phyloP scores from a whole-genome alignment of 2,113 vertebrate species.

The Triplophysa siluroides region DNA sequence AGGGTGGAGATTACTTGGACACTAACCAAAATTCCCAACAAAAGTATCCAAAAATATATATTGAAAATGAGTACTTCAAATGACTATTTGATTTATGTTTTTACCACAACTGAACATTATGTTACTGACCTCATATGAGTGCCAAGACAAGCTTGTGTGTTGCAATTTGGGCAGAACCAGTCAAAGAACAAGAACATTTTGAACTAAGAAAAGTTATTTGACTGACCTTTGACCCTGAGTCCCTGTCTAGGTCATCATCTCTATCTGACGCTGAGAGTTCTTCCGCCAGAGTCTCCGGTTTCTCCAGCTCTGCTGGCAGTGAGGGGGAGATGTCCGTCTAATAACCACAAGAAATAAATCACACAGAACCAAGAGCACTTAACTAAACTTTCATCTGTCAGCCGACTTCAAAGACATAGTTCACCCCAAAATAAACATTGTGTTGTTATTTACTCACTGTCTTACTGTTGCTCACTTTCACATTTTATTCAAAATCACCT shows the following conservation, averaged over 20 bases:
- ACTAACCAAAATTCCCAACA: too few relatives aligned
- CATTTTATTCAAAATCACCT: too few relatives aligned
- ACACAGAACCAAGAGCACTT: neutral
- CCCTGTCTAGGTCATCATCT: slow-evolving; percentile 67
- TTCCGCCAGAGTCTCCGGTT: slow-evolving; percentile 38
- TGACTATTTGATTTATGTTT: too few relatives aligned
- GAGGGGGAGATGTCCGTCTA: slow-evolving; percentile 5
- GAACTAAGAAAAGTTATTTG: neutral
- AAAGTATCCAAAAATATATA: too few relatives aligned
- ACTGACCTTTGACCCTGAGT: slow-evolving; percentile 68
- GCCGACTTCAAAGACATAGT: neutral
- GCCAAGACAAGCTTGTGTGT: neutral
- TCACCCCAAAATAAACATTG: too few relatives aligned
- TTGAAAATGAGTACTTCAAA: too few relatives aligned
- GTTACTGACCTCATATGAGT: neutral
- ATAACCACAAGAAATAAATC: slow-evolving; percentile 49
- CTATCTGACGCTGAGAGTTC: slow-evolving; percentile 41
- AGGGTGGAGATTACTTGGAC: too few relatives aligned
- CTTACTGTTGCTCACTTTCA: too few relatives aligned
- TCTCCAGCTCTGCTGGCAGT: neutral
- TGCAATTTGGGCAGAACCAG: neutral
- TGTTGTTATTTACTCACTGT: too few relatives aligned
- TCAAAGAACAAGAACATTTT: neutral
- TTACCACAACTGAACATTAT: too few relatives aligned
- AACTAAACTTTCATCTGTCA: neutral